A percentile compares a stretch with the other conserved stretches of the same genome.
These are phyloP conservation scores for Campylorhamphus procurvoides DNA, from an alignment of 2,113 vertebrate genomes.

Conservation along the genomic window DNA sequence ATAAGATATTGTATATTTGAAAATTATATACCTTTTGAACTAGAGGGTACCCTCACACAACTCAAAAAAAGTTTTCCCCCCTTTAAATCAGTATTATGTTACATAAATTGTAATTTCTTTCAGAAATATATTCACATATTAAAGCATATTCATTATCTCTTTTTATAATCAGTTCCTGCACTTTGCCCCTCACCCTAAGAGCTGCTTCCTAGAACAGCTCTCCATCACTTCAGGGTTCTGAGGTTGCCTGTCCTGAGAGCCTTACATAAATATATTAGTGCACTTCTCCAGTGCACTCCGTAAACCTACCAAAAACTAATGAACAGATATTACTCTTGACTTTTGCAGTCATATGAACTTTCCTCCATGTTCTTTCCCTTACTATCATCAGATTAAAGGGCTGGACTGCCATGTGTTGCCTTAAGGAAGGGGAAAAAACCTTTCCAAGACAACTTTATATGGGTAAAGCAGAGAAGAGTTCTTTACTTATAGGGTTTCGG, in stretches of 20 bases:
- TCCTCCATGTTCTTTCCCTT: background rate
- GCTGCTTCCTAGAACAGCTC: background rate
- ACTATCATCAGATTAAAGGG: background rate
- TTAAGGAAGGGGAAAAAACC: no score
- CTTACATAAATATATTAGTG: background rate
- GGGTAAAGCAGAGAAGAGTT: no score
- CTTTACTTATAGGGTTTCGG: no score
- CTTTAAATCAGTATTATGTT: background rate
- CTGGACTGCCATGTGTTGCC: no score
- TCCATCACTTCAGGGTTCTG: background rate
- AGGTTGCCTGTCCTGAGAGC: background rate
- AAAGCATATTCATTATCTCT: background rate
- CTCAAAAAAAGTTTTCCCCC: fast-evolving
- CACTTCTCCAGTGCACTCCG: background rate
- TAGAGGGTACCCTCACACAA: background rate
- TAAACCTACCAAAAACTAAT: background rate
- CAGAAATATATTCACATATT: background rate
- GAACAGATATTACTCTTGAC: background rate
- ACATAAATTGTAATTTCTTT: background rate
- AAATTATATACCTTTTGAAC: background rate
- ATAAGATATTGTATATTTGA: background rate
- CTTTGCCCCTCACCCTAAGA: background rate
- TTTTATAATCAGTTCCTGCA: background rate
- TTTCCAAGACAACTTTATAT: no score
- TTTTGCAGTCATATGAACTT: background rate